Percentiles rank a stretch among this genome's conserved stretches.
These are phyloP conservation scores for Aphelenchoides besseyi DNA, from an alignment of 1,140 invertebrate species.

Conservation along the genomic window DNA sequence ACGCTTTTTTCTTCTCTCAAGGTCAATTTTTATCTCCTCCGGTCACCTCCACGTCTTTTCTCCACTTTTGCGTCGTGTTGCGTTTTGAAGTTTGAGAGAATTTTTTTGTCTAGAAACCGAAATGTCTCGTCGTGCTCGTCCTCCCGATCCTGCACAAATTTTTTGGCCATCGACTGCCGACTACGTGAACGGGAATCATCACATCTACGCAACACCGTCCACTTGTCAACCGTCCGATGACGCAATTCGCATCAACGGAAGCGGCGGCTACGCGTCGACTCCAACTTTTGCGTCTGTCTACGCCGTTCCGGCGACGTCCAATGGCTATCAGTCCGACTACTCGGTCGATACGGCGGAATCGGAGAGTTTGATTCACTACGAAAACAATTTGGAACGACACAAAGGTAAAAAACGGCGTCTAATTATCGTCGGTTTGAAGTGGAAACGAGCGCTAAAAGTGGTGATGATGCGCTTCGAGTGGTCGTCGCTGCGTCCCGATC, in stretches of 20 bases:
- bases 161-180: slow-evolving; percentile 2
- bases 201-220: not conserved
- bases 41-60: no score
- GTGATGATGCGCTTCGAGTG: no score
- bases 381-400: slow-evolving; percentile 20
- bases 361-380: slow-evolving; percentile 13
- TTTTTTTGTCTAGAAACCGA: slow-evolving; percentile 5
- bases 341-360: not conserved
- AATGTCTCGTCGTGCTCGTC: not conserved
- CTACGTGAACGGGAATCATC: not conserved
- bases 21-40: not conserved
- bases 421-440: no score
- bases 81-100: no score
- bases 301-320: not conserved
- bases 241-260: not conserved
- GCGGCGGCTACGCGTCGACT: not conserved
- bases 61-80: no score
- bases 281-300: not conserved
- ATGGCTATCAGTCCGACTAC: slow-evolving; percentile 1
- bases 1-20: no score
- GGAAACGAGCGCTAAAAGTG: no score
- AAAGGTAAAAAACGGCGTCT: slow-evolving; percentile 7
- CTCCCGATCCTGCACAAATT: not conserved
- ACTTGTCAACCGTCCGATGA: not conserved
- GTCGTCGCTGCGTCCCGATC: no score